Conservation (phyloP, 2,888 invertebrate species). For the Rhimphoctona megacephalus region DNA sequence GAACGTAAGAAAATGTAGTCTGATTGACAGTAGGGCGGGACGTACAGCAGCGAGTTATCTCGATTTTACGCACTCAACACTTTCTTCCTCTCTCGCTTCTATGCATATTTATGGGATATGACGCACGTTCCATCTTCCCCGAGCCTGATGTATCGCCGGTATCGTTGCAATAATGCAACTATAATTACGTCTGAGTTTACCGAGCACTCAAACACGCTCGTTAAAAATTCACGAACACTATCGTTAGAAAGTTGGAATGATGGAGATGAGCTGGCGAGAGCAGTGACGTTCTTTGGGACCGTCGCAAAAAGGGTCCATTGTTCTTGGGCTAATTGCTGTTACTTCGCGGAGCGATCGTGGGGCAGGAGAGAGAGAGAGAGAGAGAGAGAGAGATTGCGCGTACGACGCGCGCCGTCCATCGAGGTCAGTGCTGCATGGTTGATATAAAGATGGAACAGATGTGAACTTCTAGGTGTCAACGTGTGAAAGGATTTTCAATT, state of each 20-base stretch:
- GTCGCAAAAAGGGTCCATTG: too few species aligned
- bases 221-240: background rate
- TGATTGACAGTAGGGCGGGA: slow-evolving; percentile 65
- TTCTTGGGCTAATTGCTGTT: too few species aligned
- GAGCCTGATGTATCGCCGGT: slow-evolving; percentile 79
- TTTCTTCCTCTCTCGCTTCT: slow-evolving; percentile 52
- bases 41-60: slow-evolving; percentile 41
- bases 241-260: background rate
- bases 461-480: too few species aligned
- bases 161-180: slow-evolving; percentile 82
- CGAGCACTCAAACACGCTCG: slow-evolving; percentile 62
- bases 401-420: too few species aligned
- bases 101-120: slow-evolving; percentile 78
- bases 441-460: too few species aligned
- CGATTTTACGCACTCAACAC: slow-evolving; percentile 25
- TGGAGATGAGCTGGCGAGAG: too few species aligned
- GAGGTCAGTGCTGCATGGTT: too few species aligned
- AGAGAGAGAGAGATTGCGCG: too few species aligned
- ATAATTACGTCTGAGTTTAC: slow-evolving; percentile 78
- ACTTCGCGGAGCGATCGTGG: too few species aligned
- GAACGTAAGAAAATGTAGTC: slow-evolving; percentile 20
- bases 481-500: too few species aligned
- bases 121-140: slow-evolving; percentile 36
- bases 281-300: too few species aligned
- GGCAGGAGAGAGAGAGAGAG: too few species aligned